Percentiles rank a stretch among this genome's conserved stretches.
These are phyloP conservation scores for Epicampocera succincta DNA, from an alignment of 2,888 invertebrate species.

Conservation along the genomic window DNA sequence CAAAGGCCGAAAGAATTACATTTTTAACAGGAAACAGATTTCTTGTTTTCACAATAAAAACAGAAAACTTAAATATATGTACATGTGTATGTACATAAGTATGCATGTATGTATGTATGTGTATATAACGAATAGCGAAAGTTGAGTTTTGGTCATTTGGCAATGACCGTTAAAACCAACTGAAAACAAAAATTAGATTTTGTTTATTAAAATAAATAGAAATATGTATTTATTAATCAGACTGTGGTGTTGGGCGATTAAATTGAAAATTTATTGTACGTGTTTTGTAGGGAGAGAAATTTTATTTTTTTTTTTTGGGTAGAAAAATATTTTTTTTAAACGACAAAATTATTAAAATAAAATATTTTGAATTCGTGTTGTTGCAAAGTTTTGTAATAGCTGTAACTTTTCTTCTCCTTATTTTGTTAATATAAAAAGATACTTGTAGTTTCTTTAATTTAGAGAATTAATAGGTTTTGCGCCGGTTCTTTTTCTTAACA, in stretches of 20 bases:
- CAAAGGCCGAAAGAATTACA: not conserved
- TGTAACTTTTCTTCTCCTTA: no score
- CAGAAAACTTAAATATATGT: constrained; percentile 56
- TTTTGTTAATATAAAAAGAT: no score
- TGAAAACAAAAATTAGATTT: constrained; percentile 32
- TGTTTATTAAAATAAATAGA: not conserved
- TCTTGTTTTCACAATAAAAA: not conserved
- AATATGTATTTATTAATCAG: constrained; percentile 4
- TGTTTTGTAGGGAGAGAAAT: not conserved
- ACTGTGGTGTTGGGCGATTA: not conserved
- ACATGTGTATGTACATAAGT: no score
- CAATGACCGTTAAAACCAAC: constrained; percentile 39
- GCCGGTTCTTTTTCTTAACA: no score
- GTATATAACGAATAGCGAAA: constrained; percentile 72
- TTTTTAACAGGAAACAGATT: constrained; percentile 45
- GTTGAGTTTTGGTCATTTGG: constrained; percentile 38
- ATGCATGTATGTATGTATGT: constrained; percentile 64
- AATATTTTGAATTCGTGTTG: no score
- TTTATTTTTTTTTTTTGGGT: no score
- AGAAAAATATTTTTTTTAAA: no score
- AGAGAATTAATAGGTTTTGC: no score
- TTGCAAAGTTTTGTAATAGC: no score
- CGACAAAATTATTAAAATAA: no score
- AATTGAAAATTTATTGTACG: constrained; percentile 9
- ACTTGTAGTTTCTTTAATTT: no score